A percentile compares a stretch with the other conserved stretches of the same genome.
Conservation (phyloP, 2,797 vertebrate species). For the Apodemus agrarius region DNA sequence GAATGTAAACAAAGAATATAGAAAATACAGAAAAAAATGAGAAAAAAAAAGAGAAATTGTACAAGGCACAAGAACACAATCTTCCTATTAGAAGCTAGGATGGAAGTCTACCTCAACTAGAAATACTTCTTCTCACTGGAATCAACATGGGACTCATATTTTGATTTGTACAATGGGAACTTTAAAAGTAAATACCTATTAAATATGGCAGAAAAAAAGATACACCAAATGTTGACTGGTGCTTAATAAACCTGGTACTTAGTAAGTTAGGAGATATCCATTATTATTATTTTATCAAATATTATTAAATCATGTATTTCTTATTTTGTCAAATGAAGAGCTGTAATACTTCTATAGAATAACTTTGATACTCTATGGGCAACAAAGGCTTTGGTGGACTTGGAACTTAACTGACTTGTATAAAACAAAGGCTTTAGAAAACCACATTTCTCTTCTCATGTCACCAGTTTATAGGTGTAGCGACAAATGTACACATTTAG, state of each 20-base stretch:
- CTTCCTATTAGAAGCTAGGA: neutral
- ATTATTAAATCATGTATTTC: neutral
- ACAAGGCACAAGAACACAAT: neutral
- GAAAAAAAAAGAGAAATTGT: too few relatives aligned
- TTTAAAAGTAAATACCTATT: neutral
- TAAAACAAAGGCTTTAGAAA: neutral
- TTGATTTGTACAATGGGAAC: neutral
- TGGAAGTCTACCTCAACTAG: neutral
- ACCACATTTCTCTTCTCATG: neutral
- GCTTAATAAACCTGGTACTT: too few relatives aligned
- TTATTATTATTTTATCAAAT: conserved; percentile 35
- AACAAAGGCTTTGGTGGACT: neutral
- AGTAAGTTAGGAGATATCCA: neutral
- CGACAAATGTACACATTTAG: neutral
- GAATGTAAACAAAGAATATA: too few relatives aligned
- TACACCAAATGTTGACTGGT: neutral
- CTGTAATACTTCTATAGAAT: neutral
- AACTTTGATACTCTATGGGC: neutral
- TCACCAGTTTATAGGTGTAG: neutral
- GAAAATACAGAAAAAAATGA: too few relatives aligned
- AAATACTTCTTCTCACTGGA: neutral
- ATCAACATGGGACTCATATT: neutral
- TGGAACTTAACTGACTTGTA: conserved; percentile 14
- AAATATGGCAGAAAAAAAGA: neutral
- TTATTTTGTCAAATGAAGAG: neutral